Percentiles rank a stretch among this genome's conserved stretches.
phyloP scores from a whole-genome alignment of 1,140 invertebrate genomes.

The Rhopalosiphum maidis region DNA sequence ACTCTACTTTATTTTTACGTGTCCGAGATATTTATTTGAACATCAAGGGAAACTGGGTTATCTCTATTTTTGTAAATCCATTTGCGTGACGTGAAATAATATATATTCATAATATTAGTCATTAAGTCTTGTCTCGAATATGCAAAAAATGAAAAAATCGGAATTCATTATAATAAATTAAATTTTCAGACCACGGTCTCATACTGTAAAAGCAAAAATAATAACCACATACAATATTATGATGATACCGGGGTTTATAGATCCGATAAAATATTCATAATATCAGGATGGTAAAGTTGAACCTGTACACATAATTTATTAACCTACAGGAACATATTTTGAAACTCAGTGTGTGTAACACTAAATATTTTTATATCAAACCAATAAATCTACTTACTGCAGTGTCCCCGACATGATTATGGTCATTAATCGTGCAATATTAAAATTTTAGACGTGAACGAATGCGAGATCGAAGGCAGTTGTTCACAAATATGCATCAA shows the following conservation, averaged over 20 bases:
- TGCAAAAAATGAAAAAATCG: not conserved
- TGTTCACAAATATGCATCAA: conserved; percentile 95
- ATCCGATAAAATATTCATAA: too few species aligned
- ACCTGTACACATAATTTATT: too few species aligned
- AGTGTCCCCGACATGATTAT: not conserved
- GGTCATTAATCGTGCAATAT: not conserved
- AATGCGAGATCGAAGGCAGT: conserved; percentile 84
- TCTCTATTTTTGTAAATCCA: not conserved
- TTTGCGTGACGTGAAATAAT: not conserved
- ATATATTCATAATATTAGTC: not conserved
- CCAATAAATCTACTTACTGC: not conserved
- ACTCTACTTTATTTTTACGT: not conserved
- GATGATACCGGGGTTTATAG: not conserved
- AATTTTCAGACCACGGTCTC: not conserved
- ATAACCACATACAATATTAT: not conserved
- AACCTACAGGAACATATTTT: not conserved
- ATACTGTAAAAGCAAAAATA: not conserved
- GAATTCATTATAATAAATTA: conserved; percentile 10
- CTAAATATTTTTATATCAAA: not conserved
- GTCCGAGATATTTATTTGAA: not conserved
- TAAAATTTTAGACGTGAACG: conserved; percentile 80
- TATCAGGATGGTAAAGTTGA: too few species aligned
- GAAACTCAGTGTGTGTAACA: not conserved
- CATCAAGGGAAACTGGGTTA: not conserved
- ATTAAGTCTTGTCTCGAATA: not conserved